phyloP scores from a whole-genome alignment of 2,888 invertebrate species.

The Auanema freiburgensis region DNA sequence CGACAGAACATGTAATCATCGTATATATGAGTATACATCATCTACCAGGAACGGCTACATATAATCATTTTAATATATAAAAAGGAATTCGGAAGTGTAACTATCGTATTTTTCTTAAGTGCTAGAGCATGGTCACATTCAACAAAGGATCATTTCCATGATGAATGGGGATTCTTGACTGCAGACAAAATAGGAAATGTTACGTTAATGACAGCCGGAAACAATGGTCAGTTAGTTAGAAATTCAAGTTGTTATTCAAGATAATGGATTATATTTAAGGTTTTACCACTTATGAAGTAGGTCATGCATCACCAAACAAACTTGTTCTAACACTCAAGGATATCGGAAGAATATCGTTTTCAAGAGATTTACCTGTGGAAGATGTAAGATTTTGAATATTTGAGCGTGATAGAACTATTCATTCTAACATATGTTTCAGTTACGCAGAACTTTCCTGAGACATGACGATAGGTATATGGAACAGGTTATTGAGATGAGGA shows the following conservation, averaged over 20 bases:
- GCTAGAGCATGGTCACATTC: conserved; percentile 65
- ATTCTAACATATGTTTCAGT: conserved; percentile 40
- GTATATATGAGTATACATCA: no score
- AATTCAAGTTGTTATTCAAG: neutral
- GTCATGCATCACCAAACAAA: conserved; percentile 57
- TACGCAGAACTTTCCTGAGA: conserved; percentile 62
- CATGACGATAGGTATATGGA: conserved; percentile 64
- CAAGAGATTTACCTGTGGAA: conserved; percentile 64
- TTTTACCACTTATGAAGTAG: conserved; percentile 65
- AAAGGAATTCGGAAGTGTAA: no score
- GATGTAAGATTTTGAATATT: conserved; percentile 50
- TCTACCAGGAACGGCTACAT: no score
- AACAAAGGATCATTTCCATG: conserved; percentile 65
- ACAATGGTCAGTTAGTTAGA: conserved; percentile 53
- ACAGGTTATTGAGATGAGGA: conserved; percentile 63
- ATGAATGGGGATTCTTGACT: conserved; percentile 65
- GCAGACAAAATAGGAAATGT: conserved; percentile 62
- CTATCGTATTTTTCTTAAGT: conserved; percentile 35
- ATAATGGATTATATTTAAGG: conserved; percentile 41
- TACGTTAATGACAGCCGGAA: conserved; percentile 64
- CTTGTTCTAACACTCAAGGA: conserved; percentile 63
- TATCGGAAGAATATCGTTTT: conserved; percentile 64
- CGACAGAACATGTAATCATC: no score
- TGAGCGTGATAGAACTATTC: neutral
- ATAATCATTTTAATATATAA: no score